Percentiles rank a stretch among this genome's conserved stretches.
Evolutionary conservation across 1,140 invertebrate species (phyloP).

Genomic region (Rhagoletis zephyria): DNA sequence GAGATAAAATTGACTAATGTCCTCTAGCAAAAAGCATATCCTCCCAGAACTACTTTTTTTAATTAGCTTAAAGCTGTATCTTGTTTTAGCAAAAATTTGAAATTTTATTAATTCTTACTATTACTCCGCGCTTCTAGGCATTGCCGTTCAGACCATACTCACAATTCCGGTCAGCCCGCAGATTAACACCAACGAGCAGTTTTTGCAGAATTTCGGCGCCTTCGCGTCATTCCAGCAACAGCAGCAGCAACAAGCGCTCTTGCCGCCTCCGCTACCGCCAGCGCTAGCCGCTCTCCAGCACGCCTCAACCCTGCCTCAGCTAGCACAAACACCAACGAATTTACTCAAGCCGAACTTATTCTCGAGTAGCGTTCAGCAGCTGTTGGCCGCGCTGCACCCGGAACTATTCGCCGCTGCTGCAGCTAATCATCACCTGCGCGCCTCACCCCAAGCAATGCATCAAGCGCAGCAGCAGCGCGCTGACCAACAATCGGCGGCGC

Average conservation of each 20-base stretch:
- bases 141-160: slow-evolving; percentile 93
- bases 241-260: slow-evolving; percentile 58
- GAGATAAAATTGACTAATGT: no score
- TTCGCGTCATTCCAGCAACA: slow-evolving; percentile 68
- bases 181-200: slow-evolving; percentile 80
- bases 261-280: slow-evolving; percentile 57
- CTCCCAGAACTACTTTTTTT: no score
- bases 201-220: slow-evolving; percentile 70
- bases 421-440: slow-evolving; percentile 64
- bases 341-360: slow-evolving; percentile 72
- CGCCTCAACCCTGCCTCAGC: slow-evolving; percentile 65
- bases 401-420: slow-evolving; percentile 69
- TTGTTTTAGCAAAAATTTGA: no score
- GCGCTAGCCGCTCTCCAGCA: slow-evolving; percentile 64
- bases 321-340: slow-evolving; percentile 70
- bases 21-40: no score
- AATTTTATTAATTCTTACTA: no score
- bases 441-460: slow-evolving; percentile 54
- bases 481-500: slow-evolving; percentile 54
- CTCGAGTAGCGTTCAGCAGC: slow-evolving; percentile 70
- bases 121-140: slow-evolving; percentile 77
- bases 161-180: slow-evolving; percentile 91
- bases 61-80: no score
- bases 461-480: slow-evolving; percentile 57
- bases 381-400: slow-evolving; percentile 70